Evolutionary conservation across 1,140 invertebrate genomes (phyloP), one percentile per base, ranked within the genome.

Genomic region (Cherax quadricarinatus): DNA sequence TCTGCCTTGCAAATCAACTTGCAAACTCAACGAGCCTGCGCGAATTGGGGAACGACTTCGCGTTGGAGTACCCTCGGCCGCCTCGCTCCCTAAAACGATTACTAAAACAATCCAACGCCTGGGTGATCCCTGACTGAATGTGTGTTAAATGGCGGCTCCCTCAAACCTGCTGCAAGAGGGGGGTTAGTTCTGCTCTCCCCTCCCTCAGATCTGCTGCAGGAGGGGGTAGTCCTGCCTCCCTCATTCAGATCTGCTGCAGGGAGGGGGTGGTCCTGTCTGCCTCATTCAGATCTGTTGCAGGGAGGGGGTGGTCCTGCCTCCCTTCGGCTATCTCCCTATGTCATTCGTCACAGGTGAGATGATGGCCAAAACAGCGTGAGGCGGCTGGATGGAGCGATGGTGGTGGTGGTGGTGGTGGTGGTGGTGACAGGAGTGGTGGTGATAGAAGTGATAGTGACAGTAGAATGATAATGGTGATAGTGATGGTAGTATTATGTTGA

Each of bases 271-370:
- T 57, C 53, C 53, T 57, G 6, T 12, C 6, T 12, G 53, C 53
- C 53, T 66, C 62, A 10, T 16, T 14, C 62, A 18, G 62, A 66
- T 10, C 62, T 66, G 62, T 10, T 66, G 70, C 6, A 73, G 70
- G n/a, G 30, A 24, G n/a, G n/a, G 18, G 66, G 66, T n/a, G 1
- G 14, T 57, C 53, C 53, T 4, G 9, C 53, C 9, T 57, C 9
- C 53, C 14, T 57, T 14, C 18, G 62, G 1, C 18, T 51, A 16
- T 51, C 14, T 51, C 81, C 81, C 81, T 83, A 12, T 21, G 18
- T 48, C 81, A 57, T 83, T 57, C 81, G 51, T 81, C 81, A 60
- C 51, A 75, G 70, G 70, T 75, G 70, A 75, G n/a, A 75, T 75
- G 70, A n/a, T 30, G 70, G 30, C 70, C 70, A 75, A 30, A 75